A percentile compares a stretch with the other conserved stretches of the same genome.
These are phyloP conservation scores for Noctuana brunneofusca DNA, from an alignment of 2,888 invertebrate species.

Conservation along the genomic window DNA sequence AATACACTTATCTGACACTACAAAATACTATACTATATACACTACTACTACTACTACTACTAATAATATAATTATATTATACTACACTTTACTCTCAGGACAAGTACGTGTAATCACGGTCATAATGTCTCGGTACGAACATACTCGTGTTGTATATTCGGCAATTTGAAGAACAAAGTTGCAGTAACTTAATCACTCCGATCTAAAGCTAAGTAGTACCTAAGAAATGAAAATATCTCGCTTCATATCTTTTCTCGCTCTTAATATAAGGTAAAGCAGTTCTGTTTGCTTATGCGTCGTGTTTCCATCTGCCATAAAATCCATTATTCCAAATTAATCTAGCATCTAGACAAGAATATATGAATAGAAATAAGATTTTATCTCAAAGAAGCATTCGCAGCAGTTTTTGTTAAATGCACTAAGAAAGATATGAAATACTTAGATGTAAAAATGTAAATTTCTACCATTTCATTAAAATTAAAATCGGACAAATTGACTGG, in stretches of 20 bases:
- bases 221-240: too few species aligned
- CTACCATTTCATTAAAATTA: not conserved
- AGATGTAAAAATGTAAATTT: constrained; percentile 8
- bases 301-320: constrained; percentile 1
- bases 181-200: too few species aligned
- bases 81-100: too few species aligned
- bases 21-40: too few species aligned
- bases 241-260: not conserved
- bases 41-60: too few species aligned
- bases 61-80: too few species aligned
- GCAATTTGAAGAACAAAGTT: too few species aligned
- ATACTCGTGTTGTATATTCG: too few species aligned
- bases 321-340: constrained; percentile 7
- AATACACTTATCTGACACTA: too few species aligned
- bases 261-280: not conserved
- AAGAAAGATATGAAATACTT: constrained; percentile 6
- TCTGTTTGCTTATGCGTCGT: not conserved
- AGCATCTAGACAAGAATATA: constrained; percentile 4
- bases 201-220: too few species aligned
- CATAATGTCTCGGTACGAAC: too few species aligned
- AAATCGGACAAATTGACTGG: not conserved
- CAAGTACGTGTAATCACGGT: too few species aligned
- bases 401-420: constrained; percentile 4
- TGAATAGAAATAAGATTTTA: constrained; percentile 15
- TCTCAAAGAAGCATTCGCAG: not conserved